Evolutionary conservation across 2,113 vertebrate genomes (phyloP), one percentile per base, ranked within the genome.

Genomic region (Mirounga angustirostris): DNA sequence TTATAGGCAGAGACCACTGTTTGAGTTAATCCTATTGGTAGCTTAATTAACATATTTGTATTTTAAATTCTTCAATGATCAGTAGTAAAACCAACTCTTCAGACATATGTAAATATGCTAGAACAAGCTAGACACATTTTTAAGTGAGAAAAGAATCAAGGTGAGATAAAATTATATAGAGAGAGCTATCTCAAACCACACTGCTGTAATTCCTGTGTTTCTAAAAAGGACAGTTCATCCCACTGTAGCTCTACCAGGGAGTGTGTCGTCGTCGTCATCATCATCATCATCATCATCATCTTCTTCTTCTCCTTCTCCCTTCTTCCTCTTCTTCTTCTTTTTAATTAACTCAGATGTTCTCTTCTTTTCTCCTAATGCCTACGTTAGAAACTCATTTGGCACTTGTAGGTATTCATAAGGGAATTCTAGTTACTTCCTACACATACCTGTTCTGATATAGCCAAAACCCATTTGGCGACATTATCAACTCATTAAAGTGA

Each of bases 401-500:
- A 97, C 97, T 97, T 97, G 24, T 61, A 84, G 90, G 69, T 94
- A 94, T 93, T 97, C 87, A 92, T 85, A 96, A 91, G 87, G 28
- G 67, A 97, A 94, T 97, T 97, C 69, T 81, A 96, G 94, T 90
- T 98, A 83, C 63, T 98, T 98, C 94, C 95, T 96, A 92, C 95
- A 97, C 95, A 95, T 97, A 97, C 98, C 95, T 92, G 92, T 96
- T 97, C 69, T 96, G 90, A 97, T 94, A 97, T 78, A 98, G 94
- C 87, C 83, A 94, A 97, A 98, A 98, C 88, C 78, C 97, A 98
- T 98, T 97, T 98, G 97, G 96, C 97, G 97, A 98, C 95, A 98
- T 97, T 98, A 98, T 98, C 98, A 97, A 97, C 95, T 98, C 91
- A 98, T 97, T 98, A 98, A 97, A 97, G 84, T 97, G 92, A 97